Conservation (phyloP, 2,797 vertebrate species). For the Taeniopygia guttata region DNA sequence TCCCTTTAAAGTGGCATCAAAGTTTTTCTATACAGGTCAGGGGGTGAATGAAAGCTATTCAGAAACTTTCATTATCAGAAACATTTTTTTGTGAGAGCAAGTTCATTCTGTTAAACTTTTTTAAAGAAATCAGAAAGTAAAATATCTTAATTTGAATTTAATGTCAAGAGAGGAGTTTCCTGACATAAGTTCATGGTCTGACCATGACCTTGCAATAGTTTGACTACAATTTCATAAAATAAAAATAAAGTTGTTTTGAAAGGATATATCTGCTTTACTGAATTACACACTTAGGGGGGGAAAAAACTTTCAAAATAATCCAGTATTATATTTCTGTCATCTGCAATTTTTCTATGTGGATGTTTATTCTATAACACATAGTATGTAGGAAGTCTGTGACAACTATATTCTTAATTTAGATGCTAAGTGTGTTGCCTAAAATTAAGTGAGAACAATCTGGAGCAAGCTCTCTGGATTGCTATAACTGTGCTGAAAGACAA, state of each 20-base stretch:
- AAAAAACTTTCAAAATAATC: background rate
- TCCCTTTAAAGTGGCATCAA: background rate
- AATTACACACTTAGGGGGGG: background rate
- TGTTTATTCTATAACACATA: background rate
- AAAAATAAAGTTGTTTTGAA: background rate
- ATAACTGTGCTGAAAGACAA: background rate
- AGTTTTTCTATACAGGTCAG: background rate
- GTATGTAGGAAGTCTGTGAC: background rate
- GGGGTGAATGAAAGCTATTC: background rate
- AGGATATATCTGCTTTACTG: background rate
- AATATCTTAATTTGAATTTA: background rate
- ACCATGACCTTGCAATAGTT: background rate
- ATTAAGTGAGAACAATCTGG: background rate
- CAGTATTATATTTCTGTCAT: background rate
- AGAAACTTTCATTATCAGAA: background rate
- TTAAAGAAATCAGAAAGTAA: background rate
- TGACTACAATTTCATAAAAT: background rate
- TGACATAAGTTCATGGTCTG: background rate
- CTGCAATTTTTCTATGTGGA: background rate
- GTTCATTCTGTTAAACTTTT: background rate
- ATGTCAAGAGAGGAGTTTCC: background rate
- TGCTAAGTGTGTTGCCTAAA: background rate
- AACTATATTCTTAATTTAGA: background rate
- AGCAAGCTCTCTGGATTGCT: background rate
- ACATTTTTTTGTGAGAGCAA: background rate